Percentiles rank a stretch among this genome's conserved stretches.
Conservation (phyloP, 2,113 vertebrate genomes). For the Barbus barbus region DNA sequence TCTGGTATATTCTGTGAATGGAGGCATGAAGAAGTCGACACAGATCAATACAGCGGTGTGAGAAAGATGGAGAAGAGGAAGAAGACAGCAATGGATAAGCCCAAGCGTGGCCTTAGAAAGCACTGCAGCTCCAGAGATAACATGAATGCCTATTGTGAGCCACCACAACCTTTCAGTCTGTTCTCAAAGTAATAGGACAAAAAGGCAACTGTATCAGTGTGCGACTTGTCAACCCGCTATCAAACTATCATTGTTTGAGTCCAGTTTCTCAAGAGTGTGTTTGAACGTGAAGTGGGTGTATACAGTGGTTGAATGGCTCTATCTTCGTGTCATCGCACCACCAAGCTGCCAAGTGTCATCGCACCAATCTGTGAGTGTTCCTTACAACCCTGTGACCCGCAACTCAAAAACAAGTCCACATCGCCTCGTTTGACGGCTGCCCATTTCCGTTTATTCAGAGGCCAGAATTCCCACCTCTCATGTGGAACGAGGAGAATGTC, state of each 20-base stretch:
- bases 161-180: neutral
- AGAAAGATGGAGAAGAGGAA: slow-evolving; percentile 60
- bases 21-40: slow-evolving; percentile 54
- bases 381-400: neutral
- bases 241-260: slow-evolving; percentile 13
- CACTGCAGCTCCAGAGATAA: slow-evolving; percentile 29
- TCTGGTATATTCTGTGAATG: slow-evolving; percentile 52
- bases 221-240: neutral
- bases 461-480: slow-evolving; percentile 13
- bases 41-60: slow-evolving; percentile 62
- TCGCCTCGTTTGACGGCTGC: neutral
- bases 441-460: neutral
- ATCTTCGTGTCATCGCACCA: slow-evolving; percentile 3
- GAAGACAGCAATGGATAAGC: slow-evolving; percentile 33
- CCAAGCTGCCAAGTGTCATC: neutral
- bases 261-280: slow-evolving; percentile 17
- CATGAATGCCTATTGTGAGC: slow-evolving; percentile 29
- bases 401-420: slow-evolving; percentile 14
- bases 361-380: slow-evolving; percentile 12
- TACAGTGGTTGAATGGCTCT: slow-evolving; percentile 19
- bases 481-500: slow-evolving; percentile 32
- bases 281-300: slow-evolving; percentile 15
- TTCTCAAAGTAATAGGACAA: neutral
- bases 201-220: neutral
- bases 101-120: neutral